Base-by-base conservation (phyloP, 2,797 vertebrate species). In the Sebastes minor region DNA sequence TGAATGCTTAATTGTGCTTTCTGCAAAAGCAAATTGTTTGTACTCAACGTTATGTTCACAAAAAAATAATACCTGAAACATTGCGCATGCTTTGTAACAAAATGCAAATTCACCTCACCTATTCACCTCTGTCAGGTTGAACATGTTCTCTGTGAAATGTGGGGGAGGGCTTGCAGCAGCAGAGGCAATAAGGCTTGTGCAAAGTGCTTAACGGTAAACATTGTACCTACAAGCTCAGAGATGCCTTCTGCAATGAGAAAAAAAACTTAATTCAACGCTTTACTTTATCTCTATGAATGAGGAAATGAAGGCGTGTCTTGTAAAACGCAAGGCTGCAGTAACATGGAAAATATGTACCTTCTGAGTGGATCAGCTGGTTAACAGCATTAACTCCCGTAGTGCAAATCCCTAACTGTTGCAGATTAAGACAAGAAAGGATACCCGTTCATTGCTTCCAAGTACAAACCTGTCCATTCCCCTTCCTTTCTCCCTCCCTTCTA, bases 401-500 rank as follows among this genome's bases (percentile, higher is more conserved):
- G 66, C 81, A 81, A 93, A 95, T 92, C 92, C 87, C 87, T 80
- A 91, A 94, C 87, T 91, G 92, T 91, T 92, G 88, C 93, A 92
- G 91, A 95, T 92, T 93, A 92, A 92, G 82, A 90, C 89, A 86
- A 86, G 87, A 91, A 88, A 91, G 77, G 90, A 89, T 85, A 82
- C 81, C 91, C 79, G 78, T 86, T 91, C 84, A 69, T 76, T 73
- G 85, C 89, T 88, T 91, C 92, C 93, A 90, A 91, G 93, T 90
- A 68, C 73, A 89, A 94, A 94, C 93, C 83, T 95, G 89, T 89
- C 86, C 89, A 9, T 59, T 57, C 63, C 60, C 64, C 66, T 69
- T 60, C 42, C 76, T 74, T 59, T 61, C 57, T 71, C 79, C 18
- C 86, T 30, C 74, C 57, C 65, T 55, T 25, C n/a, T 67, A 61